phyloP scores from a whole-genome alignment of 92 coral and sea anemone genomes.

The Paramuricea clavata region DNA sequence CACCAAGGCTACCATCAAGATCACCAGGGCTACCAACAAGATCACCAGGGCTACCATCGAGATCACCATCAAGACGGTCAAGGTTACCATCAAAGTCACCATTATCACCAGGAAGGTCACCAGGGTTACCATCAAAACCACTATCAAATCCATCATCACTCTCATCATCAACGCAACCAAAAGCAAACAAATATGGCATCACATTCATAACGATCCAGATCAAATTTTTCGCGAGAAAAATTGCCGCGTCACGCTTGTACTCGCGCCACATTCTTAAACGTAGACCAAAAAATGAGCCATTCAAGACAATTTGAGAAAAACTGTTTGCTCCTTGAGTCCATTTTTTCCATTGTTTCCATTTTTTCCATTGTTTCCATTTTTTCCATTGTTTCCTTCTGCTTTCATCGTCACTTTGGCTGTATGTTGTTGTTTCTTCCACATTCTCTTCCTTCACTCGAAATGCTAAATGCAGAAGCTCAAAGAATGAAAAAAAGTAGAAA shows the following conservation, averaged over 20 bases:
- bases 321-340: background rate
- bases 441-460: background rate
- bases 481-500: background rate
- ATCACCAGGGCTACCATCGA: too few relatives aligned
- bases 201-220: background rate
- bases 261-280: conserved; percentile 11
- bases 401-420: background rate
- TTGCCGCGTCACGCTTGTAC: conserved; percentile 28
- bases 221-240: conserved; percentile 12
- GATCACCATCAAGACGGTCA: too few relatives aligned
- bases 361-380: too few relatives aligned
- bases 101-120: too few relatives aligned
- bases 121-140: background rate
- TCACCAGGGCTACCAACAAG: too few relatives aligned
- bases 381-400: background rate
- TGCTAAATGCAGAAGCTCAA: conserved; percentile 66
- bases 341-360: too few relatives aligned
- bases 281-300: background rate
- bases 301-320: background rate
- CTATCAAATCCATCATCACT: background rate
- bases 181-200: background rate
- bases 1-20: too few relatives aligned
- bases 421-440: background rate
- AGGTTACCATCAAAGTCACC: too few relatives aligned
- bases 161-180: background rate